phyloP scores from a whole-genome alignment of 2,113 vertebrate species.

The Mesocricetus auratus region DNA sequence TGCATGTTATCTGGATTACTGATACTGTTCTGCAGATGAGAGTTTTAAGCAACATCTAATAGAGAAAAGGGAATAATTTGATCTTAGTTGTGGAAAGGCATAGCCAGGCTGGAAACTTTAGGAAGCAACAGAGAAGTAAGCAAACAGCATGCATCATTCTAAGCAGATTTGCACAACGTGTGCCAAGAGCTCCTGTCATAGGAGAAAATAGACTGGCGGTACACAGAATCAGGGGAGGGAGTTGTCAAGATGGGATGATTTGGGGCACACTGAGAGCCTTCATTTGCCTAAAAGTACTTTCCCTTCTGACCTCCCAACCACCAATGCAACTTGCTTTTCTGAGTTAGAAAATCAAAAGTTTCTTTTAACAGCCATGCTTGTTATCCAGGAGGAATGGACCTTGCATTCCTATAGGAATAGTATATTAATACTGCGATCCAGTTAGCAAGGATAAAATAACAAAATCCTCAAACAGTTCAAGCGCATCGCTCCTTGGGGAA shows the following conservation, averaged over 20 bases:
- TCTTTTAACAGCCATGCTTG: not conserved
- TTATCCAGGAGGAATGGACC: not conserved
- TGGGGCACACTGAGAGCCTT: conserved; percentile 41
- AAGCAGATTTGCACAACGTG: conserved; percentile 56
- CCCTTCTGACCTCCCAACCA: not conserved
- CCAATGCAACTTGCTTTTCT: conserved; percentile 32
- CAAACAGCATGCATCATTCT: conserved; percentile 59
- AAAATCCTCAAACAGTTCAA: not conserved
- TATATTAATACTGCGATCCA: not conserved
- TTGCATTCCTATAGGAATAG: not conserved
- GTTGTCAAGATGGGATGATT: conserved; percentile 54
- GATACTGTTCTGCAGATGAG: conserved; percentile 40
- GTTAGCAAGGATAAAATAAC: not conserved
- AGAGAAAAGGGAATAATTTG: not conserved
- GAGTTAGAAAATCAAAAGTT: conserved; percentile 26
- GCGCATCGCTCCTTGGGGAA: not conserved
- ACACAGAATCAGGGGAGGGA: not conserved
- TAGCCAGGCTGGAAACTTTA: conserved; percentile 13
- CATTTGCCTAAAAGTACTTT: conserved; percentile 49
- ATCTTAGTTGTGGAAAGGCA: not conserved
- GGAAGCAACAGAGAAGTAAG: conserved; percentile 63
- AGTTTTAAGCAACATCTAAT: conserved; percentile 24
- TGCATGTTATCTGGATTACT: conserved; percentile 13
- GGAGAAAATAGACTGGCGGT: conserved; percentile 46
- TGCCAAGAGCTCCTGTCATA: conserved; percentile 60